Evolutionary conservation across 1,140 invertebrate species (phyloP).

Genomic region (Sminthurinus signatus): DNA sequence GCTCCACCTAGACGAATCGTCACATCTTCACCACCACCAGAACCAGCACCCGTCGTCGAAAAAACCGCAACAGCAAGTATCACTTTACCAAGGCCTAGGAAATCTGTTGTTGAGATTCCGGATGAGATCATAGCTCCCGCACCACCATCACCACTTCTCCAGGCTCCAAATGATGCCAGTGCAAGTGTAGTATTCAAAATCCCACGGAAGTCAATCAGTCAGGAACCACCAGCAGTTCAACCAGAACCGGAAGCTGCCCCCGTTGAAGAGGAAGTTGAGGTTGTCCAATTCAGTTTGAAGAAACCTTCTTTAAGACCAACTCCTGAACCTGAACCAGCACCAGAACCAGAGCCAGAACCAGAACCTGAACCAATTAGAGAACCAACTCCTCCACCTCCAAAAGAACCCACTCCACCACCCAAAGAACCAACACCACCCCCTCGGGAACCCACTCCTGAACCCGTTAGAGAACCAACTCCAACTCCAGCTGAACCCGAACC

Average conservation of each 20-base stretch:
- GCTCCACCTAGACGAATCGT: not conserved
- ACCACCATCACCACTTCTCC: not conserved
- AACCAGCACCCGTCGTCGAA: not conserved
- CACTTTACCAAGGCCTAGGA: not conserved
- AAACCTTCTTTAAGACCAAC: not conserved
- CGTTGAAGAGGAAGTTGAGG: not conserved
- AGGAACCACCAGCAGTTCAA: not conserved
- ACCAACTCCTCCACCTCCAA: not conserved
- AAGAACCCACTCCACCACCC: not conserved
- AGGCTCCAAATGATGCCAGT: not conserved
- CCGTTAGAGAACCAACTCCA: not conserved
- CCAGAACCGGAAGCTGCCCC: not conserved
- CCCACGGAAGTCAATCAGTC: constrained; percentile 7
- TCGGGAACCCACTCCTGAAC: constrained; percentile 1
- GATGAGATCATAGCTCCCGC: not conserved
- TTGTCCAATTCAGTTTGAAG: constrained; percentile 1
- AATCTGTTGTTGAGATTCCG: not conserved
- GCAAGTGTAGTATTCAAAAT: not conserved
- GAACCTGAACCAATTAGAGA: not conserved
- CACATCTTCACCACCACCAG: not conserved
- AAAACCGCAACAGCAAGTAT: not conserved
- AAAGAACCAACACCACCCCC: not conserved
- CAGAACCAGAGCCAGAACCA: not conserved
- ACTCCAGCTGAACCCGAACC: not conserved
- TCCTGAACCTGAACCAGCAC: not conserved